Evolutionary conservation across 2,797 vertebrate species (phyloP).

Genomic region (Karalla daura): DNA sequence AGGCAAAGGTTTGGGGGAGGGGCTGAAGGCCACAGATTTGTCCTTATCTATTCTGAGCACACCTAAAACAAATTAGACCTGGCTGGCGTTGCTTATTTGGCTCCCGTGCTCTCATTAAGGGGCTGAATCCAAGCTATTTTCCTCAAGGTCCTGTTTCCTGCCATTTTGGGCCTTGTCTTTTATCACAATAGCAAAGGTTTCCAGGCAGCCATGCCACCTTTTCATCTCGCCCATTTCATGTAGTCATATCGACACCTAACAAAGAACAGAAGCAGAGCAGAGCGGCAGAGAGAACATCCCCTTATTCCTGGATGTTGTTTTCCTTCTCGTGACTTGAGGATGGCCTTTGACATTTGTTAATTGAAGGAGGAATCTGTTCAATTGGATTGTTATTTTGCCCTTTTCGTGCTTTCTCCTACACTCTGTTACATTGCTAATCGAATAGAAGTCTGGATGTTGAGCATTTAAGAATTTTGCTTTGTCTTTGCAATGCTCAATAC

Average conservation of each 20-base stretch:
- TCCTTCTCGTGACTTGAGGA: conserved; percentile 50
- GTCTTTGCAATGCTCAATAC: conserved; percentile 16
- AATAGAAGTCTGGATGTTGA: conserved; percentile 9
- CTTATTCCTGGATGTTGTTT: conserved; percentile 45
- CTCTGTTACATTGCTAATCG: conserved; percentile 7
- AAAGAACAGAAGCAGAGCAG: conserved; percentile 52
- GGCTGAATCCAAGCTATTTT: conserved; percentile 76
- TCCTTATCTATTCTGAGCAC: conserved; percentile 89
- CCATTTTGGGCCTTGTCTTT: conserved; percentile 74
- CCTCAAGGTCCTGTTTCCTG: conserved; percentile 79
- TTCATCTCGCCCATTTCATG: conserved; percentile 76
- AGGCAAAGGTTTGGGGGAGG: conserved; percentile 84
- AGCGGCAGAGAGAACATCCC: conserved; percentile 15
- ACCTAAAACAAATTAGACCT: conserved; percentile 89
- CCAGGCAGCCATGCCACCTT: conserved; percentile 66
- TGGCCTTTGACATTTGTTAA: conserved; percentile 73
- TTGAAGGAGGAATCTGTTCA: conserved; percentile 59
- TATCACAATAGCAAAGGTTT: conserved; percentile 80
- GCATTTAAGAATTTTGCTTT: conserved; percentile 11
- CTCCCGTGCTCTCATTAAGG: conserved; percentile 81
- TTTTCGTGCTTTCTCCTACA: conserved; percentile 42
- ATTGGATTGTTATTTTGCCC: conserved; percentile 39
- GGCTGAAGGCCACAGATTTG: conserved; percentile 82
- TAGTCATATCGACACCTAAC: conserved; percentile 67
- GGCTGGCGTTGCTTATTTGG: conserved; percentile 81